Percentiles rank a stretch among this genome's conserved stretches.
Conservation (phyloP, 2,888 invertebrate species). For the Venusia cambrica region DNA sequence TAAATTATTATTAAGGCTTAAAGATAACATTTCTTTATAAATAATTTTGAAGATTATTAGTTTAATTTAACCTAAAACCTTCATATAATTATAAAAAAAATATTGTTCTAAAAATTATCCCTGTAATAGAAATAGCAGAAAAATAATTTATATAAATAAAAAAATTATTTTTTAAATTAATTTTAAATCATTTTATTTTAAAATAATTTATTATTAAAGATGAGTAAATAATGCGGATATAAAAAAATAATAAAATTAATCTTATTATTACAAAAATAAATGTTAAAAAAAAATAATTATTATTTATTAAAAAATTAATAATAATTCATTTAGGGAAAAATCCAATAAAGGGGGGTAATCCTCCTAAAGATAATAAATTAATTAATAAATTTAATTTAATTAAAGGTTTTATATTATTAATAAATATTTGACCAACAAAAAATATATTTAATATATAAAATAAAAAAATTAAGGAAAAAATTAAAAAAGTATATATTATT, state of each 20-base stretch:
- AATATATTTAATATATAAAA: constrained; percentile 72
- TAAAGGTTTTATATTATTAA: constrained; percentile 53
- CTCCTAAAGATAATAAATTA: constrained; percentile 80
- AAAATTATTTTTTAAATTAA: constrained; percentile 54
- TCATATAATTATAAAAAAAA: constrained; percentile 57
- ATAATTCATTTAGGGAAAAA: constrained; percentile 83
- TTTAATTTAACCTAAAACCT: constrained; percentile 82
- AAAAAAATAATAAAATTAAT: constrained; percentile 79
- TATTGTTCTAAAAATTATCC: constrained; percentile 58
- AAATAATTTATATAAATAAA: constrained; percentile 45
- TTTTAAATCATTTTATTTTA: constrained; percentile 71
- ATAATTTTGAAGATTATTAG: constrained; percentile 84
- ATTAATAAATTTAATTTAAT: constrained; percentile 75
- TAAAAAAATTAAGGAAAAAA: constrained; percentile 62
- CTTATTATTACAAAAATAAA: constrained; percentile 74
- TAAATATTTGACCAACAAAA: constrained; percentile 76
- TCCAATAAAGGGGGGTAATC: constrained; percentile 82
- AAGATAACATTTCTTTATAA: constrained; percentile 71
- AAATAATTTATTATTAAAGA: constrained; percentile 70
- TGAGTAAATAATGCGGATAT: constrained; percentile 75
- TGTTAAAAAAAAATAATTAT: constrained; percentile 59
- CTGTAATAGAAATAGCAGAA: constrained; percentile 46
- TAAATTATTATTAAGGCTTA: constrained; percentile 77
- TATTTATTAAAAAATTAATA: constrained; percentile 73
- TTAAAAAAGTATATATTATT: constrained; percentile 66